A percentile compares a stretch with the other conserved stretches of the same genome.
phyloP scores from a whole-genome alignment of 2,113 vertebrate species.

The Tiliqua scincoides region DNA sequence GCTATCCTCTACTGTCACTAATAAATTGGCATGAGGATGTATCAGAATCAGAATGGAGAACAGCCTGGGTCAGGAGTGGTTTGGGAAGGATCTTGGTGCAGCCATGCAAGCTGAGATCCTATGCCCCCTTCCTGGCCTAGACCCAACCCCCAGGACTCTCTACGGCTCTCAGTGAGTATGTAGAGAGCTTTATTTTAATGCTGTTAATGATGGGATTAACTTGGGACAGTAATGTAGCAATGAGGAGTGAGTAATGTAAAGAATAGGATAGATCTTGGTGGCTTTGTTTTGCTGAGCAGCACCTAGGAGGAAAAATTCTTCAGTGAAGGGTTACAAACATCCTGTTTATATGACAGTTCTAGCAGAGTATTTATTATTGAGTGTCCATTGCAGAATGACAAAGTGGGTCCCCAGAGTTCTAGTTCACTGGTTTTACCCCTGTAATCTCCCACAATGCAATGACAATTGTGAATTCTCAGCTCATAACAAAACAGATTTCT shows the following conservation, averaged over 20 bases:
- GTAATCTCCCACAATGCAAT: neutral
- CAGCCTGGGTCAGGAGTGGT: too few relatives aligned
- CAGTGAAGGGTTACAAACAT: neutral
- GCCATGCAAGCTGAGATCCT: too few relatives aligned
- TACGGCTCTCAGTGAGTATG: neutral
- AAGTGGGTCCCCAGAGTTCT: neutral
- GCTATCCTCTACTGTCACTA: too few relatives aligned
- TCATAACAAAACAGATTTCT: constrained; percentile 1
- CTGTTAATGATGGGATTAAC: neutral
- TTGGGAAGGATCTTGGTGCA: too few relatives aligned
- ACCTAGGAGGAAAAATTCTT: neutral
- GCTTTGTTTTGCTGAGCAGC: neutral
- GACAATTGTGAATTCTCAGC: neutral
- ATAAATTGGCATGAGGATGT: too few relatives aligned
- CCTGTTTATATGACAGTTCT: neutral
- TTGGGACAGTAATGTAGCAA: neutral
- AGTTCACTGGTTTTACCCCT: neutral
- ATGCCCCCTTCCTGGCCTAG: too few relatives aligned
- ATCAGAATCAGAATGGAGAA: too few relatives aligned
- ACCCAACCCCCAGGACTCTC: too few relatives aligned
- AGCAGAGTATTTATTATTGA: neutral
- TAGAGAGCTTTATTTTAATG: neutral
- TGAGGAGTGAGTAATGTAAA: neutral
- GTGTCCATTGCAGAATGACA: neutral
- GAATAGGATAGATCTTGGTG: neutral